Evolutionary conservation across 2,797 vertebrate genomes (phyloP).

Genomic region (Clangula hyemalis): DNA sequence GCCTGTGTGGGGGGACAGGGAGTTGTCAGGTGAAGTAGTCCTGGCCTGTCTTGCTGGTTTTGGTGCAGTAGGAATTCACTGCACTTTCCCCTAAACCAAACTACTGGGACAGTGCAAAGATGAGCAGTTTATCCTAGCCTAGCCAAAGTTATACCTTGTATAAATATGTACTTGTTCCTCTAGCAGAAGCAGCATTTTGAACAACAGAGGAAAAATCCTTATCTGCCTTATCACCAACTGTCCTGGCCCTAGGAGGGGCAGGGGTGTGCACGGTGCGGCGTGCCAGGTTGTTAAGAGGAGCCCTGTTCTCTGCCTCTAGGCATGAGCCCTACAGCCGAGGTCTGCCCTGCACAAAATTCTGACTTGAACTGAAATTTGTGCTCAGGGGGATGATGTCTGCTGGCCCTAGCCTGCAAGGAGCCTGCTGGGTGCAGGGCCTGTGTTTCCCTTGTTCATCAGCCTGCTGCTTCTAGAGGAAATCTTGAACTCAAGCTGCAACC

Average conservation of each 20-base stretch:
- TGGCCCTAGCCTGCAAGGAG: neutral
- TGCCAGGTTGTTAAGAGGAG: neutral
- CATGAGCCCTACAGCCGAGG: rapidly evolving
- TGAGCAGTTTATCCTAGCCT: neutral
- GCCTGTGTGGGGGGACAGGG: neutral
- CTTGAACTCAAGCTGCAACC: neutral
- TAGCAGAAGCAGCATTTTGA: neutral
- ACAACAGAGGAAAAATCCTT: neutral
- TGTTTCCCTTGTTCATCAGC: neutral
- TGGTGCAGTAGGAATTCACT: neutral
- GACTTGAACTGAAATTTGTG: neutral
- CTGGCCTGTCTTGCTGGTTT: neutral
- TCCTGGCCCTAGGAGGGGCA: neutral
- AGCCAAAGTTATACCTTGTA: neutral
- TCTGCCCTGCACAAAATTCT: neutral
- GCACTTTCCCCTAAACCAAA: neutral
- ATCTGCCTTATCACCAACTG: neutral
- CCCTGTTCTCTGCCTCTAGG: neutral
- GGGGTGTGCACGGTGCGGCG: rapidly evolving
- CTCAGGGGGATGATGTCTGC: neutral
- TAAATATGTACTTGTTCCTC: neutral
- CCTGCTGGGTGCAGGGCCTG: neutral
- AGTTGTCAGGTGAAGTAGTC: neutral
- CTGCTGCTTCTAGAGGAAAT: neutral
- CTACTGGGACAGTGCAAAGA: neutral